Evolutionary conservation across 2,888 invertebrate species (phyloP).

Genomic region (Melanophora roralis): DNA sequence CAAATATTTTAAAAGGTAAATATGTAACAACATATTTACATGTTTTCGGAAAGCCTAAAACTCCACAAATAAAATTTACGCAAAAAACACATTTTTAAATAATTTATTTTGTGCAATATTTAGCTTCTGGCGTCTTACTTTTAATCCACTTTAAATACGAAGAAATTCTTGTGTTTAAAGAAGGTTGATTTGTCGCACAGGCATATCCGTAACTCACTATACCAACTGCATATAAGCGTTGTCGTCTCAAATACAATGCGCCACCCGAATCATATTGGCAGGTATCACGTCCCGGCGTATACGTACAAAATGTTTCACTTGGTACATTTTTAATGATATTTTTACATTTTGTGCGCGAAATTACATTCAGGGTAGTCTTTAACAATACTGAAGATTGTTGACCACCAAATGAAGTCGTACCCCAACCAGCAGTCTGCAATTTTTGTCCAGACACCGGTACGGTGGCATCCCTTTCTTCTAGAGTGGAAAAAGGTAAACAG

Average conservation of each 20-base stretch:
- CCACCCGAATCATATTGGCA: slow-evolving; percentile 81
- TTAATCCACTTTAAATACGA: slow-evolving; percentile 80
- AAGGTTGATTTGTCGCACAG: slow-evolving; percentile 79
- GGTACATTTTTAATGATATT: slow-evolving; percentile 65
- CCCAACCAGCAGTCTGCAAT: slow-evolving; percentile 79
- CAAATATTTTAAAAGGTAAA: too few relatives aligned
- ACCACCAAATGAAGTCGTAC: slow-evolving; percentile 79
- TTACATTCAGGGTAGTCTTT: slow-evolving; percentile 78
- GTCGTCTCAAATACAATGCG: slow-evolving; percentile 78
- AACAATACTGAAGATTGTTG: slow-evolving; percentile 78
- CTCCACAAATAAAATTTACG: too few relatives aligned
- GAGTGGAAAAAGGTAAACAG: slow-evolving; percentile 79
- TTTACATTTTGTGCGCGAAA: slow-evolving; percentile 76
- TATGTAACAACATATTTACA: too few relatives aligned
- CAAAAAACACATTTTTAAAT: too few relatives aligned
- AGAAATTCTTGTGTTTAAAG: slow-evolving; percentile 80
- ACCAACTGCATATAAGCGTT: slow-evolving; percentile 78
- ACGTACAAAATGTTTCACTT: slow-evolving; percentile 78
- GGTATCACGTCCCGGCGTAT: slow-evolving; percentile 77
- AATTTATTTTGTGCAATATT: slow-evolving; percentile 69
- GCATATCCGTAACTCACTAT: slow-evolving; percentile 79
- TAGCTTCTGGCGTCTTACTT: slow-evolving; percentile 71
- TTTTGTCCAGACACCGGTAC: slow-evolving; percentile 76
- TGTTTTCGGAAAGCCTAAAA: too few relatives aligned
- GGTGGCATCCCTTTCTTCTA: slow-evolving; percentile 38